Evolutionary conservation across 1,140 invertebrate species (phyloP).

Genomic region (Dryas iulia): DNA sequence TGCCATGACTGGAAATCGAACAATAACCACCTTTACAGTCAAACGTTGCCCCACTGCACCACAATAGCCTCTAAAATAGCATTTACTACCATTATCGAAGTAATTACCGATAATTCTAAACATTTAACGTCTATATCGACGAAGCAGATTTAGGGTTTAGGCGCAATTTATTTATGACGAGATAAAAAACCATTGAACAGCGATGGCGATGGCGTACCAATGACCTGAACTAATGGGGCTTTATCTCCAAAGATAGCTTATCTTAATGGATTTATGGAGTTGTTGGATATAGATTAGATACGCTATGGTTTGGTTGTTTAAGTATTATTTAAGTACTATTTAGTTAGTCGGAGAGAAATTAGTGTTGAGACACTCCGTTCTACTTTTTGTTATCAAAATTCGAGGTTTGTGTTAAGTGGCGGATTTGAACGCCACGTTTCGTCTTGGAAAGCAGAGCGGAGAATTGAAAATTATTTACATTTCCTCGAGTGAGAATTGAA

Average conservation of each 20-base stretch:
- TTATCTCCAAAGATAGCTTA: conserved; percentile 36
- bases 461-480: too few species aligned
- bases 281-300: conserved; percentile 34
- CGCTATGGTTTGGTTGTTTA: not conserved
- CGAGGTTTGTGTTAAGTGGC: too few species aligned
- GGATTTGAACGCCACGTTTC: too few species aligned
- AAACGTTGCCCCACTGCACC: too few species aligned
- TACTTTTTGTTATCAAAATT: too few species aligned
- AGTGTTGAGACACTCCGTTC: too few species aligned
- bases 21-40: too few species aligned
- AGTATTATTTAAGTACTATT: not conserved
- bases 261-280: conserved; percentile 45
- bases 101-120: not conserved
- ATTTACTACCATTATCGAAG: not conserved
- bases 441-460: too few species aligned
- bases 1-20: too few species aligned
- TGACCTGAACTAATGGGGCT: conserved; percentile 25
- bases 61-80: too few species aligned
- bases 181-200: conserved; percentile 12
- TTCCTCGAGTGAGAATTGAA: too few species aligned
- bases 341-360: too few species aligned
- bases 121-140: not conserved
- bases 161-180: conserved; percentile 9
- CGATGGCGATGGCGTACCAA: conserved; percentile 6
- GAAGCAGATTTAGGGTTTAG: not conserved